Conservation (phyloP, 2,113 vertebrate species). For the Oreochromis tanganicae region DNA sequence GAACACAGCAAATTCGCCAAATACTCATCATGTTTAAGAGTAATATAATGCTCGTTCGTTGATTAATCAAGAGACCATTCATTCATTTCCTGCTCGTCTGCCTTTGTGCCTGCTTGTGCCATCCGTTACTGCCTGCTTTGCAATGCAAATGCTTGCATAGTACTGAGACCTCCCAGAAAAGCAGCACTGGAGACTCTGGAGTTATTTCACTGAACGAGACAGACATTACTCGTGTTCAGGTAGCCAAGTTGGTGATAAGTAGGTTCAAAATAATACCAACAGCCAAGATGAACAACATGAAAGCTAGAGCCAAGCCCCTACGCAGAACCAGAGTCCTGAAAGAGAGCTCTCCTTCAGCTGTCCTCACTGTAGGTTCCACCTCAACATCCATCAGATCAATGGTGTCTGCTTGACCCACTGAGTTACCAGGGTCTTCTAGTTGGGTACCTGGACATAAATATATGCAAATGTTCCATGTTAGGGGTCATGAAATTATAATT, state of each 20-base stretch:
- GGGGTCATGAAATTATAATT: background rate
- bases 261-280: conserved; percentile 50
- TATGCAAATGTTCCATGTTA: background rate
- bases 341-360: background rate
- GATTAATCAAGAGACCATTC: background rate
- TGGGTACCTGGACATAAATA: background rate
- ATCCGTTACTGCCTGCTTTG: background rate
- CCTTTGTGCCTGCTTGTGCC: background rate
- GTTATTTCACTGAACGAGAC: background rate
- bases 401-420: background rate
- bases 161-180: background rate
- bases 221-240: background rate
- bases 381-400: background rate
- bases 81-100: background rate
- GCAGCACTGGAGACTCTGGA: background rate
- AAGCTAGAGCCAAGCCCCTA: conserved; percentile 45
- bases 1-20: background rate
- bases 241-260: conserved; percentile 24
- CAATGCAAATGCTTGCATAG: background rate
- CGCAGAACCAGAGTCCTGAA: conserved; percentile 37
- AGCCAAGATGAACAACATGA: conserved; percentile 59
- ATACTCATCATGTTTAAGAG: background rate
- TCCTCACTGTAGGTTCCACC: background rate
- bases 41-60: background rate
- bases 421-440: background rate